phyloP scores from a whole-genome alignment of 1,140 invertebrate genomes.

The Adelges cooleyi region DNA sequence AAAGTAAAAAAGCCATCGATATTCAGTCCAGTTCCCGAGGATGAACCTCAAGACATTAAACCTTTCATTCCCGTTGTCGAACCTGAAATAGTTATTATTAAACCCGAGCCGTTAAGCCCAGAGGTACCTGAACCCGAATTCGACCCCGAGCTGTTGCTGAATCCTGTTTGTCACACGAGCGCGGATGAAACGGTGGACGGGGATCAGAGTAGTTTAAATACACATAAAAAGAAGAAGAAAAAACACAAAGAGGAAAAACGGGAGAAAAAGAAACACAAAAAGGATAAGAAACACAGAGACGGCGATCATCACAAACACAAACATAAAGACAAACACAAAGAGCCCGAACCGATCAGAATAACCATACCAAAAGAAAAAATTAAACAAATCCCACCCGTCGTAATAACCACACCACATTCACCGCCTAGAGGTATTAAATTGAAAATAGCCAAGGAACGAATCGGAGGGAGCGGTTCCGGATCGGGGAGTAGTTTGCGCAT shows the following conservation, averaged over 20 bases:
- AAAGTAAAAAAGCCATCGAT: conserved; percentile 32
- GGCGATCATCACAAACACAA: conserved; percentile 30
- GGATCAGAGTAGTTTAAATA: background rate
- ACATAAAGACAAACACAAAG: conserved; percentile 31
- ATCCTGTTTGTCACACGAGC: conserved; percentile 18
- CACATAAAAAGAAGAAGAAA: conserved; percentile 49
- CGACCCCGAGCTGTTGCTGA: background rate
- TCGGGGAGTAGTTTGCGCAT: conserved; percentile 21
- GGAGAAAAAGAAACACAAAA: conserved; percentile 35
- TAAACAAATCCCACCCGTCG: conserved; percentile 34
- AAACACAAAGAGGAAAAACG: conserved; percentile 43
- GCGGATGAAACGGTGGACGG: conserved; percentile 43
- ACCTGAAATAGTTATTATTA: conserved; percentile 30
- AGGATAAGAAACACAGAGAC: conserved; percentile 35
- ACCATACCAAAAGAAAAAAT: conserved; percentile 55
- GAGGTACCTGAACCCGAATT: background rate
- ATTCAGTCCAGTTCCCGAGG: conserved; percentile 25
- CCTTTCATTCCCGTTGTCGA: conserved; percentile 32
- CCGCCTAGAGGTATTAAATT: conserved; percentile 22
- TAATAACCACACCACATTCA: conserved; percentile 24
- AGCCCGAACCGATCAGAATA: conserved; percentile 42
- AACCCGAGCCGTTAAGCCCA: conserved; percentile 1
- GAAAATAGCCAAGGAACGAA: conserved; percentile 23
- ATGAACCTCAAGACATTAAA: conserved; percentile 27
- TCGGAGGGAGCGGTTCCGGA: conserved; percentile 1